Conservation (phyloP, 2,797 vertebrate genomes). For the Orientallactaga sibirica region DNA sequence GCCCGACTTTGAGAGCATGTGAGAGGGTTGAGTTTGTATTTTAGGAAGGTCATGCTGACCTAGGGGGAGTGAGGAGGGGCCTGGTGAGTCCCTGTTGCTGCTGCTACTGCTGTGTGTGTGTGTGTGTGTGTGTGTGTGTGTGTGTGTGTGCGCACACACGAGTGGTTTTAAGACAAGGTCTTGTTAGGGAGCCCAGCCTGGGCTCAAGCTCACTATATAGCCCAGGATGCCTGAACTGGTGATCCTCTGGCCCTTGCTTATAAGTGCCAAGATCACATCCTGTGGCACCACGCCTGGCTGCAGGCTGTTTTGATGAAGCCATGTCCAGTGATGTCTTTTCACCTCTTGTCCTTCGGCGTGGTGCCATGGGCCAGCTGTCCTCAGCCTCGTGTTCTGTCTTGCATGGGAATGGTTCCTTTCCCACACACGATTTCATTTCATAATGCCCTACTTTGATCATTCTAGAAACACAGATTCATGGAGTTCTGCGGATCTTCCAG, state of each 20-base stretch:
- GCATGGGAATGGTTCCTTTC: background rate
- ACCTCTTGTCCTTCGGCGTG: background rate
- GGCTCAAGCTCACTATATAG: background rate
- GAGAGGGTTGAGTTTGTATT: rapidly evolving
- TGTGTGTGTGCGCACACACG: background rate
- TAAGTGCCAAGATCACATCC: too few species aligned
- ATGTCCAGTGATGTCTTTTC: background rate
- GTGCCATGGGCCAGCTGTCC: background rate
- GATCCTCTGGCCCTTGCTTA: background rate
- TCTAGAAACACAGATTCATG: background rate
- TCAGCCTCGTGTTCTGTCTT: background rate
- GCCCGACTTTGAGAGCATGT: background rate
- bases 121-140: background rate
- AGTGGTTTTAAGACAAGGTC: background rate
- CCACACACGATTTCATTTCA: rapidly evolving
- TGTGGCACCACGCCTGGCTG: background rate
- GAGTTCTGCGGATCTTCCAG: background rate
- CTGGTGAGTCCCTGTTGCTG: background rate
- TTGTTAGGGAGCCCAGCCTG: background rate
- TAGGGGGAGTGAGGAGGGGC: too few species aligned
- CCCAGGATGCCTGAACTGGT: background rate
- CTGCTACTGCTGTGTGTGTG: background rate
- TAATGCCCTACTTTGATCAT: background rate
- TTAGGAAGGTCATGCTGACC: background rate
- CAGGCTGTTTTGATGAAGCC: background rate